Evolutionary conservation across 2,888 invertebrate genomes (phyloP).

Genomic region (Dasypolia templi): DNA sequence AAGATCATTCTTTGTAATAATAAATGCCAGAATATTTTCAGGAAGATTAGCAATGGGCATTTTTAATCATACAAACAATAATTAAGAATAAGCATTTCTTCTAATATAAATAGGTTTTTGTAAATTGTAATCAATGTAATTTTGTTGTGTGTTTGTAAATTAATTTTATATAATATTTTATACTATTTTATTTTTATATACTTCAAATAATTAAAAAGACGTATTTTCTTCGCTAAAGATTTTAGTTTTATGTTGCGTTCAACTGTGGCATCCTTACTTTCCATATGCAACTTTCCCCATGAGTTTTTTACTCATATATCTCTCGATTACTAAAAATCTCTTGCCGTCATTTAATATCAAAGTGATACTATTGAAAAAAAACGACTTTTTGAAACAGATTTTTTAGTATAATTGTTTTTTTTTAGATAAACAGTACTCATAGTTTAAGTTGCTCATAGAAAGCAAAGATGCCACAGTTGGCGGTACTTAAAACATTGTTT

Average conservation of each 20-base stretch:
- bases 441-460: too few relatives aligned
- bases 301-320: too few relatives aligned
- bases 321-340: too few relatives aligned
- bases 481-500: background rate
- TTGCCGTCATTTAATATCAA: too few relatives aligned
- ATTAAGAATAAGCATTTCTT: slow-evolving; percentile 26
- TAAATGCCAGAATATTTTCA: background rate
- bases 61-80: slow-evolving; percentile 26
- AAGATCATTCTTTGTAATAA: slow-evolving; percentile 14
- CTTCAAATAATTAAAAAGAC: background rate
- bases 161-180: background rate
- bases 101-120: slow-evolving; percentile 2
- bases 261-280: too few relatives aligned
- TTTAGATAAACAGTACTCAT: too few relatives aligned
- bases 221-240: background rate
- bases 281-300: too few relatives aligned
- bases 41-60: background rate
- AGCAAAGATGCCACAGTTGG: too few relatives aligned
- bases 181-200: background rate
- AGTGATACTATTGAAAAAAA: too few relatives aligned
- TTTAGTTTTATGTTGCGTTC: slow-evolving; percentile 1
- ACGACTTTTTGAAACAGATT: too few relatives aligned
- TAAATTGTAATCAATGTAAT: slow-evolving; percentile 15
- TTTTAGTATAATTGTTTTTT: too few relatives aligned
- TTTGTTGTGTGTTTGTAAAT: slow-evolving; percentile 10